Conservation (phyloP, 2,888 invertebrate species). For the Patella pellucida region DNA sequence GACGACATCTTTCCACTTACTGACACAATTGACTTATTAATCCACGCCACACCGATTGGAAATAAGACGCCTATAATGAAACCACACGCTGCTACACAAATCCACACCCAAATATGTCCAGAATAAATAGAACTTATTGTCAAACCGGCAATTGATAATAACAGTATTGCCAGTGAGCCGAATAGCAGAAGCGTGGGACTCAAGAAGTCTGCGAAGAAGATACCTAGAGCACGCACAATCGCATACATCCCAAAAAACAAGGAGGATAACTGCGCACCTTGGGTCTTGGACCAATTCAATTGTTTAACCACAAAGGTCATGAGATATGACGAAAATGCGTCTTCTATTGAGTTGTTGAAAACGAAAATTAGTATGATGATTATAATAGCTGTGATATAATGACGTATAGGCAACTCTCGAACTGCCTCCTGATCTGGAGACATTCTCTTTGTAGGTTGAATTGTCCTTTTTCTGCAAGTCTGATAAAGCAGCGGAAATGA, state of each 20-base stretch:
- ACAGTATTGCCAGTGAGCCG: not conserved
- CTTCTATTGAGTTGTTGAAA: not conserved
- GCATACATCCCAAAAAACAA: not conserved
- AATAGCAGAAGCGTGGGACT: not conserved
- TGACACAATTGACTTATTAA: not conserved
- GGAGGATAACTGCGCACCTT: not conserved
- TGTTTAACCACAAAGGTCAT: slow-evolving; percentile 6
- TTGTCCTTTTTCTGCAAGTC: not conserved
- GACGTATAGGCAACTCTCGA: not conserved
- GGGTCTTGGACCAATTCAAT: not conserved
- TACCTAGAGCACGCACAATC: not conserved
- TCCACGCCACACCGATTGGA: not conserved
- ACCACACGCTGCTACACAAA: not conserved
- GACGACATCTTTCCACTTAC: not conserved
- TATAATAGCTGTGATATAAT: not conserved
- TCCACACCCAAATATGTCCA: not conserved
- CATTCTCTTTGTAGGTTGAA: not conserved
- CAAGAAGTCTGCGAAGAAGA: not conserved
- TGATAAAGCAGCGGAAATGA: not conserved
- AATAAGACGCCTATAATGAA: not conserved
- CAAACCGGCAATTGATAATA: not conserved
- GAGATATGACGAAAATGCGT: not conserved
- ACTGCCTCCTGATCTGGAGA: not conserved
- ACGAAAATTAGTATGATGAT: not conserved
- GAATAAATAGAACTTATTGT: not conserved